Evolutionary conservation across 2,888 invertebrate genomes (phyloP).

Genomic region (Alloscopus bannaensis): DNA sequence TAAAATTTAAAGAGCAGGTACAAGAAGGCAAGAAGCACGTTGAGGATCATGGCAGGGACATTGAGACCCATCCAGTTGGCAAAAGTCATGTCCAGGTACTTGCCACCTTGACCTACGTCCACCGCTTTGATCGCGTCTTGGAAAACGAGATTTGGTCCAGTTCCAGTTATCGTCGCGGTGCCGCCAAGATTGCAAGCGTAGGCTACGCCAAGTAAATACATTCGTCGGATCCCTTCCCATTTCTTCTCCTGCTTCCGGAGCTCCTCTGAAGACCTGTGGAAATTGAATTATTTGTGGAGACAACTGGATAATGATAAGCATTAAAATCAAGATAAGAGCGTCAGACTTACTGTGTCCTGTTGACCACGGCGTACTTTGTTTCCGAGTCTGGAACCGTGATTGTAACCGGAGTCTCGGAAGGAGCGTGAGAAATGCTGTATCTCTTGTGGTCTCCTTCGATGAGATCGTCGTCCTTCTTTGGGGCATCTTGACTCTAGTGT

Average conservation of each 20-base stretch:
- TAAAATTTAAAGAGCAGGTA: conserved; percentile 74
- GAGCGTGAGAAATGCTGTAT: background rate
- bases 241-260: conserved; percentile 10
- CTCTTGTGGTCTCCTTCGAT: background rate
- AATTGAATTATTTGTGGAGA: too few species aligned
- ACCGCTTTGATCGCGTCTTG: conserved; percentile 57
- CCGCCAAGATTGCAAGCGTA: conserved; percentile 61
- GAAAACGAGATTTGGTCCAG: conserved; percentile 65
- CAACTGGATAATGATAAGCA: too few species aligned
- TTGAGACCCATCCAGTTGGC: conserved; percentile 92
- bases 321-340: background rate
- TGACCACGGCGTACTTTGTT: background rate
- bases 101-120: conserved; percentile 57
- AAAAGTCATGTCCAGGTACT: conserved; percentile 80
- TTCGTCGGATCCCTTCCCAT: conserved; percentile 38
- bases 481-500: background rate
- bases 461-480: background rate
- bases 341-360: conserved; percentile 4
- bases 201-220: conserved; percentile 65
- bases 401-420: background rate
- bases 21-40: conserved; percentile 85
- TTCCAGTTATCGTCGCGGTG: conserved; percentile 62
- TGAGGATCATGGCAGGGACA: conserved; percentile 88
- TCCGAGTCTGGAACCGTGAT: conserved; percentile 24
- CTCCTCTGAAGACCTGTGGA: conserved; percentile 34